Base-by-base conservation (phyloP, 2,113 vertebrate species). In the Otolemur garnettii region DNA sequence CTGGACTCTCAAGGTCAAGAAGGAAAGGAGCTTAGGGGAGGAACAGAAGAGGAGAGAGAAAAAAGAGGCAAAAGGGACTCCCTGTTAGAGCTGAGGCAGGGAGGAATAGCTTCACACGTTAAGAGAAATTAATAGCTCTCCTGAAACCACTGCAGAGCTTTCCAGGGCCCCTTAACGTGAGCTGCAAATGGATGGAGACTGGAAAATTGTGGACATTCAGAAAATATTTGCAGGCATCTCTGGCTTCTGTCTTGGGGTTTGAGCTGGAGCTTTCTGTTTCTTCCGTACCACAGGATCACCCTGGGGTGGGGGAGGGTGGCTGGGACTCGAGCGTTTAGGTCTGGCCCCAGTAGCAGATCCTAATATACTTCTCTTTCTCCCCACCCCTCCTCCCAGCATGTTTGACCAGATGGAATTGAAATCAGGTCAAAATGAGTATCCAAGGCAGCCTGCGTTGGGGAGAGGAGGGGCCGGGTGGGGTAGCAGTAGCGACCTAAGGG, bases 401-500 rank as follows among this genome's bases (percentile, higher is more conserved):
- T 91, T 91, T 95, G 94, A 90, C 89, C 93, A 97, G 96, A 96
- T 96, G 91, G 94, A 96, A 96, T 87, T 90, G 89, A 98, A 98
- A 97, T 95, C 94, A 96, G 96, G 97, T 97, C 96, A 98, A 96
- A 97, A 95, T 93, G 88, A 93, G 79, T 94, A 87, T 93, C 91
- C 30, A 55, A 95, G 82, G 45, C 90, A 88, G 87, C 88, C 66
- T 89, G 79, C 84, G 62, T 21, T 82, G 74, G 66, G 86, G 86
- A 87, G 35, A 57, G 60, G 12, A 21, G 74, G n/a, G 11, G 64
- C 59, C 42, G 84, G 33, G 72, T 26, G 79, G 87, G 38, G 55
- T 33, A 90, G 68, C 81, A 92, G 35, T 72, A 96, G 83, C 35
- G 55, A 92, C 71, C 45, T 90, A 96, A 95, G 50, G 82, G 64